Conservation (phyloP, 2,797 vertebrate species). For the Alfaro cultratus region DNA sequence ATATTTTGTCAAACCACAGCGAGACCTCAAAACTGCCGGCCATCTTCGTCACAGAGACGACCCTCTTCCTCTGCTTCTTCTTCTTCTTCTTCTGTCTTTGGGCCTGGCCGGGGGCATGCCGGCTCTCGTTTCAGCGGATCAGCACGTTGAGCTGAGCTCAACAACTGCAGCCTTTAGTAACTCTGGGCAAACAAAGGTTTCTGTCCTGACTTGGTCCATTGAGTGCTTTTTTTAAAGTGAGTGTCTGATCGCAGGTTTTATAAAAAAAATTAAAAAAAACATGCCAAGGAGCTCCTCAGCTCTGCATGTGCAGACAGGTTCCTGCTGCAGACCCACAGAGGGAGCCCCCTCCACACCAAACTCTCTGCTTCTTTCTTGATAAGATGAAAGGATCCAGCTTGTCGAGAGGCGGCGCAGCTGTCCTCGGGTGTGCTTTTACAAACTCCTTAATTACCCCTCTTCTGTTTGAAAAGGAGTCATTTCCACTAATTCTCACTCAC, state of each 20-base stretch:
- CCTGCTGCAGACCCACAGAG: constrained; percentile 38
- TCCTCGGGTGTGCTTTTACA: constrained; percentile 31
- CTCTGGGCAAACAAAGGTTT: constrained; percentile 18
- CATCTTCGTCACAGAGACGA: constrained; percentile 53
- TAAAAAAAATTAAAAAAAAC: constrained; percentile 20
- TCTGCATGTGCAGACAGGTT: constrained; percentile 68
- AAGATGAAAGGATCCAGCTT: constrained; percentile 37
- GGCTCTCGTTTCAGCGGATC: constrained; percentile 41
- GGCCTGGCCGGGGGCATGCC: constrained; percentile 33
- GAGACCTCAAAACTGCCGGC: constrained; percentile 63
- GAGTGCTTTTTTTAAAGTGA: constrained; percentile 26
- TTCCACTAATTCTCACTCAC: constrained; percentile 34
- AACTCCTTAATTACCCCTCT: constrained; percentile 37
- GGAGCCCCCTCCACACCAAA: constrained; percentile 44
- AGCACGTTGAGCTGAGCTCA: constrained; percentile 34
- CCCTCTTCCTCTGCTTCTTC: constrained; percentile 18
- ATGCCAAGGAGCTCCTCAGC: constrained; percentile 38
- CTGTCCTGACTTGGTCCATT: constrained; percentile 36
- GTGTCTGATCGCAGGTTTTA: constrained; percentile 34
- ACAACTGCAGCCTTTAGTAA: constrained; percentile 38
- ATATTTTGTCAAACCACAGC: constrained; percentile 67
- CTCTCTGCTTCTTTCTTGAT: constrained; percentile 21
- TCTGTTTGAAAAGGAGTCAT: constrained; percentile 35
- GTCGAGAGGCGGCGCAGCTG: constrained; percentile 19
- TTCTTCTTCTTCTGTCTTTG: constrained; percentile 1